Conservation (phyloP, 2,113 vertebrate species). For the Mirounga angustirostris region DNA sequence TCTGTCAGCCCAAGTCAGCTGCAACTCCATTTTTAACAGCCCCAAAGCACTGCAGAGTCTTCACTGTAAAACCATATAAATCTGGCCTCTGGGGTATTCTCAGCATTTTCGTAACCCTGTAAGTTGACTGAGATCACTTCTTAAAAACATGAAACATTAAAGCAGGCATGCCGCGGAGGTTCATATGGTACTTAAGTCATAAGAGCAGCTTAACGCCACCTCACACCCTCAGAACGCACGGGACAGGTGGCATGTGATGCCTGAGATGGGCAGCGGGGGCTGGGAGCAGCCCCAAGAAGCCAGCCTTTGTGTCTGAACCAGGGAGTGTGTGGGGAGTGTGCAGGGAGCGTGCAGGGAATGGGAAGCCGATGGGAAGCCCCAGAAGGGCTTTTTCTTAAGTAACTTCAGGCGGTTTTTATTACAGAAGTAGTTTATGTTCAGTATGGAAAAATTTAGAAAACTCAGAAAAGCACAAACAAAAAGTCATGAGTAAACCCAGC, state of each 20-base stretch:
- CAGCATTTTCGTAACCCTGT: not conserved
- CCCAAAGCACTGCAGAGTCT: not conserved
- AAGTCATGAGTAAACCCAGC: not conserved
- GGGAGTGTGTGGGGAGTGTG: too few species aligned
- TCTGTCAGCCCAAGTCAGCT: not conserved
- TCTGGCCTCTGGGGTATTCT: not conserved
- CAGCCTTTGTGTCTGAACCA: not conserved
- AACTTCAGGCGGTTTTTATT: not conserved
- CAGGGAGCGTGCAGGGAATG: not conserved
- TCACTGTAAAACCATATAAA: not conserved
- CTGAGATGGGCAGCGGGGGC: rapidly evolving
- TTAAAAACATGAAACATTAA: not conserved
- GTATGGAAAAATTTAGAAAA: not conserved
- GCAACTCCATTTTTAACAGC: rapidly evolving
- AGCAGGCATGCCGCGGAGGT: not conserved
- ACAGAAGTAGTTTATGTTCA: not conserved
- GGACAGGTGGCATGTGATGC: not conserved
- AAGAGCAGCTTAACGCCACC: not conserved
- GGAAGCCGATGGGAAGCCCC: not conserved
- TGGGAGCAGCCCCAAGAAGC: too few species aligned
- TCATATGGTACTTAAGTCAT: rapidly evolving
- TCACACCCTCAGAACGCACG: too few species aligned
- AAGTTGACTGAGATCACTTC: not conserved
- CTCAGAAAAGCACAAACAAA: not conserved
- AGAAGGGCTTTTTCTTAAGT: not conserved